These are phyloP conservation scores for Ptychoptera albimana DNA, from an alignment of 2,888 invertebrate species.

Conservation along the genomic window DNA sequence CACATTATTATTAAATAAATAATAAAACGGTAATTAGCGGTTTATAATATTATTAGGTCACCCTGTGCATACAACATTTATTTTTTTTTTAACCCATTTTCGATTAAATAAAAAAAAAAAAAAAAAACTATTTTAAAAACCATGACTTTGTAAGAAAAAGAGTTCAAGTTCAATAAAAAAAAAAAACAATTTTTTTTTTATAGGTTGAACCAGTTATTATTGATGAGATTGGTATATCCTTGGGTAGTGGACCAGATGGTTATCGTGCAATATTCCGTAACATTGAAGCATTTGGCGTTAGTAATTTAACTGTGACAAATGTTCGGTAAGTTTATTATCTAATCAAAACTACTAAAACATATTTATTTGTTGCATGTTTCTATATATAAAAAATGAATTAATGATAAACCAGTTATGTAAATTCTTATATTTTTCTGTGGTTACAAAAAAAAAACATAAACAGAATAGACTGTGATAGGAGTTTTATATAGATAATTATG, in stretches of 20 bases:
- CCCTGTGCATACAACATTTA: not conserved
- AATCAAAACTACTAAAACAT: not conserved
- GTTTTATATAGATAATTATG: too few relatives aligned
- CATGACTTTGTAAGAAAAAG: not conserved
- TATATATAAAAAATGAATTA: not conserved
- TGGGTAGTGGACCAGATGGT: slow-evolving; percentile 68
- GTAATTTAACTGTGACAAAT: slow-evolving; percentile 62
- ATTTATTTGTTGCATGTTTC: slow-evolving; percentile 3
- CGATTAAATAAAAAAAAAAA: not conserved
- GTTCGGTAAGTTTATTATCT: slow-evolving; percentile 40
- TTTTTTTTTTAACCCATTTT: not conserved
- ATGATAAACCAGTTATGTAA: too few relatives aligned
- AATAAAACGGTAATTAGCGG: too few relatives aligned
- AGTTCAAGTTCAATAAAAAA: not conserved
- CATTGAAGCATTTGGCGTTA: slow-evolving; percentile 65
- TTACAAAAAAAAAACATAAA: too few relatives aligned
- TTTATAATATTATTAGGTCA: too few relatives aligned
- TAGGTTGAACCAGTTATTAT: slow-evolving; percentile 67
- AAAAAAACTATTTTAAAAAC: too few relatives aligned
- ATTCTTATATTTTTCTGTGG: too few relatives aligned
- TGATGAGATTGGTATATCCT: slow-evolving; percentile 63
- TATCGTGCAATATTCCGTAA: slow-evolving; percentile 67
- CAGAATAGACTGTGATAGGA: too few relatives aligned
- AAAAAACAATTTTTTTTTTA: slow-evolving; percentile 12
- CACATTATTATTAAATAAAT: too few relatives aligned